Evolutionary conservation across 2,797 vertebrate genomes (phyloP).

Genomic region (Eulemur mongoz): DNA sequence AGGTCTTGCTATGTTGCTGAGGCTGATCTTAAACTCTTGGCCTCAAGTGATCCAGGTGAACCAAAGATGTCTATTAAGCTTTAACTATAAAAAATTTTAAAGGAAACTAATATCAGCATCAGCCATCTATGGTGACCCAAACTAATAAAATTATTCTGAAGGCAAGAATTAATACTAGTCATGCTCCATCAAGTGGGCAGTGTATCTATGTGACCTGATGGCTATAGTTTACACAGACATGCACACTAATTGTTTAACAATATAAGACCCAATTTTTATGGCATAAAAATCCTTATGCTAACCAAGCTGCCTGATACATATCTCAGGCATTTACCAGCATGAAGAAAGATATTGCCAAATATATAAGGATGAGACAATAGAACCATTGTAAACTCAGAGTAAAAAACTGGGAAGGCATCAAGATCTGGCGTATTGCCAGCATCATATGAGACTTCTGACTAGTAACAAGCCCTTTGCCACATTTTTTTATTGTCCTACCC

Average conservation of each 20-base stretch:
- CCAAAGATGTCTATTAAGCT: conserved; percentile 76
- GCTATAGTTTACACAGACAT: conserved; percentile 63
- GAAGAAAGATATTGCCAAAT: background rate
- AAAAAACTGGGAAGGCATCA: background rate
- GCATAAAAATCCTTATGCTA: background rate
- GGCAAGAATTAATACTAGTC: conserved; percentile 62
- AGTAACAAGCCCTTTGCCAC: background rate
- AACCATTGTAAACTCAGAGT: background rate
- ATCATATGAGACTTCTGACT: background rate
- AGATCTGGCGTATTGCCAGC: background rate
- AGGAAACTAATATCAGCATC: conserved; percentile 73
- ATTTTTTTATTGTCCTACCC: background rate
- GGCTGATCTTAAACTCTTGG: background rate
- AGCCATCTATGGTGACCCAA: conserved; percentile 76
- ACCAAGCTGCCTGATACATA: background rate
- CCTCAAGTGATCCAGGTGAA: conserved; percentile 59
- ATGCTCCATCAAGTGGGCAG: conserved; percentile 52
- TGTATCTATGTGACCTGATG: conserved; percentile 4
- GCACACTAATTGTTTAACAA: conserved; percentile 40
- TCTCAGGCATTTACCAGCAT: background rate
- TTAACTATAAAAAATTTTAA: conserved; percentile 70
- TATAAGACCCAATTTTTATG: background rate
- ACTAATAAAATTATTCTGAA: conserved; percentile 75
- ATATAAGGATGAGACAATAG: background rate
- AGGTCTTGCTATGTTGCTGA: background rate